Evolutionary conservation across 2,113 vertebrate genomes (phyloP).

Genomic region (Anolis carolinensis): DNA sequence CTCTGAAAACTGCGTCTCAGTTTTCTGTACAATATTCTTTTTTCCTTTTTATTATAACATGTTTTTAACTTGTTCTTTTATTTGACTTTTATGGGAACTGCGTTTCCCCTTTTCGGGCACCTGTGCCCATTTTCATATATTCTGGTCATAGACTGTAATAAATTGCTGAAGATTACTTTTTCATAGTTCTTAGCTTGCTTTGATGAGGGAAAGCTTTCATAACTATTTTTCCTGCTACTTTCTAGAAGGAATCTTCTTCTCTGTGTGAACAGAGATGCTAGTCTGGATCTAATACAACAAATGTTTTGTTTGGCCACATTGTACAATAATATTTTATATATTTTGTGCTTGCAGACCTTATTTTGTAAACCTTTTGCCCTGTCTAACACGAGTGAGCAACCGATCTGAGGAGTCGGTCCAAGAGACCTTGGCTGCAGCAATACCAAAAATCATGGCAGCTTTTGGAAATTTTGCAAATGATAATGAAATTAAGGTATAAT

Average conservation of each 20-base stretch:
- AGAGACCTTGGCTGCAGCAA: conserved; percentile 89
- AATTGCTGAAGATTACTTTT: too few relatives aligned
- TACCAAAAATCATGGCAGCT: conserved; percentile 93
- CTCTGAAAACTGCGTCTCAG: too few relatives aligned
- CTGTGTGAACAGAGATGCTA: too few relatives aligned
- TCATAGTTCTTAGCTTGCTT: too few relatives aligned
- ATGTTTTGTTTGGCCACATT: not conserved
- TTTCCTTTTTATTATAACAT: too few relatives aligned
- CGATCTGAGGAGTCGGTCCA: conserved; percentile 93
- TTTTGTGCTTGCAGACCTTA: conserved; percentile 81
- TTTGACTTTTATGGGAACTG: too few relatives aligned
- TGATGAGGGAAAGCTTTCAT: too few relatives aligned
- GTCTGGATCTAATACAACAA: not conserved
- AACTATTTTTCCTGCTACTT: not conserved
- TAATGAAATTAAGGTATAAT: conserved; percentile 92
- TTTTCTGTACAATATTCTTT: too few relatives aligned
- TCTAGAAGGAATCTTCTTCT: not conserved
- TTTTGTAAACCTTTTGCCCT: conserved; percentile 93
- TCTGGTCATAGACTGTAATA: too few relatives aligned
- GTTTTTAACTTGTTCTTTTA: too few relatives aligned
- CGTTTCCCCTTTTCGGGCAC: too few relatives aligned
- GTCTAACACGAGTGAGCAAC: conserved; percentile 90
- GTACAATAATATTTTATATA: not conserved
- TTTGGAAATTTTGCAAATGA: conserved; percentile 96
- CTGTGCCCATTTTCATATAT: too few relatives aligned